Evolutionary conservation across 2,797 vertebrate genomes (phyloP), one percentile per base, ranked within the genome.

Genomic region (Cossypha niveicapilla): DNA sequence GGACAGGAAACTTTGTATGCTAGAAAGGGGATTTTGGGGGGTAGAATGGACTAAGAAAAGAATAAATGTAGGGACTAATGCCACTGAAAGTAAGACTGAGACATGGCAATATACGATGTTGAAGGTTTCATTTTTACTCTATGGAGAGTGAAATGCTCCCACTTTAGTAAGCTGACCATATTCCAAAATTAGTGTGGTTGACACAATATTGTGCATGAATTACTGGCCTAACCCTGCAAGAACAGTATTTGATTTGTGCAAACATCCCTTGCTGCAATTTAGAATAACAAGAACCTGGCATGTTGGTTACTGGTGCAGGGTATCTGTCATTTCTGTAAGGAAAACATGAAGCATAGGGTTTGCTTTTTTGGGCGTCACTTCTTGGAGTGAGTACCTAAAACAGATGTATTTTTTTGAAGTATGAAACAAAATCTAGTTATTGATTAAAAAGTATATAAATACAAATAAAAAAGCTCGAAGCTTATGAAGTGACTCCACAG

Each of bases 201-300:
- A 70, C 78, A 91, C 51, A 66, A 72, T 61, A 86, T 39, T 77
- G 75, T 84, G 88, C 80, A 94, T 92, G 85, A 92, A 90, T 90
- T 95, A 97, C 97, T 94, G 94, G 95, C 94, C 93, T 96, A 95
- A 78, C 80, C 95, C 96, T 90, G 88, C 91, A 94, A 95, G 93
- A 96, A 97, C 1, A 85, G 89, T 93, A 92, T 90, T 92, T 83
- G 87, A 94, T 97, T 96, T 97, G 94, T 96, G 95, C 95, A 97
- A 95, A 97, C 72, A n/a, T 94, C 93, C 94, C 93, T 97, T 96
- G 95, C 86, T 96, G 96, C 91, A 95, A 80, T 92, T 91, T 85
- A 94, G 96, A 97, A 91, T 96, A 98, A 97, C 67, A 97, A 84
- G 83, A 88, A 89, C 92, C 95, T 97, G 96, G 94, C 42, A 22